These are phyloP conservation scores for Sympetrum striolatum DNA, from an alignment of 2,888 invertebrate genomes.

Conservation along the genomic window DNA sequence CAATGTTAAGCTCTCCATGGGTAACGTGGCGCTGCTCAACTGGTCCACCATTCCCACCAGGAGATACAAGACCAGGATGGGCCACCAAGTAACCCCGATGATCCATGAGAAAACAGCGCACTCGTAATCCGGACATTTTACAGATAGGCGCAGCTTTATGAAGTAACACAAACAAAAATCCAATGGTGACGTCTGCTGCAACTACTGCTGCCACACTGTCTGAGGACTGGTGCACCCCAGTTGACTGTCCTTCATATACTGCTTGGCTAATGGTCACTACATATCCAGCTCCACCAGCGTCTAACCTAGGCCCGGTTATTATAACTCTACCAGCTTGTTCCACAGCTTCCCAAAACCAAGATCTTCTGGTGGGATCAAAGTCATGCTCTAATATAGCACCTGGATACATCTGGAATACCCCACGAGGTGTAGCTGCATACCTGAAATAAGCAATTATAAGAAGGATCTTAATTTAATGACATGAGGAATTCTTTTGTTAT, in stretches of 20 bases:
- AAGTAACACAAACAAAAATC: slow-evolving; percentile 82
- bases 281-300: slow-evolving; percentile 87
- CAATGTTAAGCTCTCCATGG: slow-evolving; percentile 87
- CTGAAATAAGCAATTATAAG: slow-evolving; percentile 51
- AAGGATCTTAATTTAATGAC: no score
- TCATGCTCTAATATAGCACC: slow-evolving; percentile 80
- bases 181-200: slow-evolving; percentile 85
- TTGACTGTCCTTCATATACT: slow-evolving; percentile 63
- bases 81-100: slow-evolving; percentile 87
- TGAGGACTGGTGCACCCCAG: slow-evolving; percentile 62
- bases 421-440: slow-evolving; percentile 75
- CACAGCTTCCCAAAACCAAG: slow-evolving; percentile 83
- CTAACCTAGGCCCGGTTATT: slow-evolving; percentile 85
- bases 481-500: no score
- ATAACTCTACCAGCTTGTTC: slow-evolving; percentile 79
- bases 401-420: slow-evolving; percentile 85
- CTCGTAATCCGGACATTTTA: slow-evolving; percentile 64
- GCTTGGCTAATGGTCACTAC: slow-evolving; percentile 86
- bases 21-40: slow-evolving; percentile 88
- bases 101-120: slow-evolving; percentile 89
- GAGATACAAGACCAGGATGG: slow-evolving; percentile 81
- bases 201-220: slow-evolving; percentile 74
- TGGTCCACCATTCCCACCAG: slow-evolving; percentile 69
- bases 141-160: slow-evolving; percentile 75
- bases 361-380: slow-evolving; percentile 80